Percentiles rank a stretch among this genome's conserved stretches.
Evolutionary conservation across 2,888 invertebrate species (phyloP).

Genomic region (Xylocampa areola): DNA sequence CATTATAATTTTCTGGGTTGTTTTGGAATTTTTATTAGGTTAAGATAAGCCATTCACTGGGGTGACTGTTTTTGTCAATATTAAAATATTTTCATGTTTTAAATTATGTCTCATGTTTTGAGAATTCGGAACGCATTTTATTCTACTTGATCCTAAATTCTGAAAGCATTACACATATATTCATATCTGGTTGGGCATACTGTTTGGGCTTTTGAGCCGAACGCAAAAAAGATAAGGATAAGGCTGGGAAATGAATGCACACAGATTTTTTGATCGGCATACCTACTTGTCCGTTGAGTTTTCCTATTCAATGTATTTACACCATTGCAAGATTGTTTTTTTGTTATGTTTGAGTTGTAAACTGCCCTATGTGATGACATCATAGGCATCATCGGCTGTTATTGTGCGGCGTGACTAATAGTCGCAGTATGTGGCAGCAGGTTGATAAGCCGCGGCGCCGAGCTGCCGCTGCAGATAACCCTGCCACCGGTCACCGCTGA

Average conservation of each 20-base stretch:
- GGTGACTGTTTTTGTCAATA: conserved; percentile 54
- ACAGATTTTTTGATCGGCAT: no score
- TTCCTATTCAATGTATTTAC: neutral
- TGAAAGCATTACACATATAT: conserved; percentile 24
- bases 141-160: conserved; percentile 10
- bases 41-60: conserved; percentile 65
- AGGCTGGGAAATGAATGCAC: neutral
- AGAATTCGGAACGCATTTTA: conserved; percentile 21
- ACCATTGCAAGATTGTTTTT: neutral
- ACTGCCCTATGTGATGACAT: conserved; percentile 34
- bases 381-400: conserved; percentile 45
- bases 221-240: neutral
- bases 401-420: conserved; percentile 68
- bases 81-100: conserved; percentile 32
- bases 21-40: conserved; percentile 82
- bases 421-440: conserved; percentile 70
- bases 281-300: no score
- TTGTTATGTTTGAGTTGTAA: conserved; percentile 1
- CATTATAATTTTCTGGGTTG: conserved; percentile 81
- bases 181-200: conserved; percentile 6
- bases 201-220: no score
- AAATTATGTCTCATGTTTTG: conserved; percentile 22
- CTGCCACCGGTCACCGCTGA: conserved; percentile 53
- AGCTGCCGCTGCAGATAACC: conserved; percentile 62
- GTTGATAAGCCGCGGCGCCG: conserved; percentile 73